phyloP scores from a whole-genome alignment of 2,888 invertebrate species.

The Dicyrtoma fusca region DNA sequence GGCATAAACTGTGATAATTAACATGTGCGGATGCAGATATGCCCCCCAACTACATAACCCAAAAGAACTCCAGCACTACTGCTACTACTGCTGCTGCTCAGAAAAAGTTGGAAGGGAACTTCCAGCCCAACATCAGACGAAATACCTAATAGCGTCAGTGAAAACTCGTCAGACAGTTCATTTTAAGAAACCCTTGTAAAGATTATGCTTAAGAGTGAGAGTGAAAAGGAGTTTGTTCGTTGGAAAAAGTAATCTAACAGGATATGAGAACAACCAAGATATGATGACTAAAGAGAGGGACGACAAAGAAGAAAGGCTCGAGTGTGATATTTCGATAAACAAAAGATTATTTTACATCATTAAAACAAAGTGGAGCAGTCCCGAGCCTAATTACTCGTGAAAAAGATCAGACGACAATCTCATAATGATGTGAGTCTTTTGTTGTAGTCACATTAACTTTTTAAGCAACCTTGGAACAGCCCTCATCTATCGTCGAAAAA shows the following conservation, averaged over 20 bases:
- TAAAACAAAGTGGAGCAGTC: constrained; percentile 50
- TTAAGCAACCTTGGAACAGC: constrained; percentile 20
- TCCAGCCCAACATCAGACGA: background rate
- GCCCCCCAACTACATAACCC: background rate
- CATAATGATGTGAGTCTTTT: constrained; percentile 48
- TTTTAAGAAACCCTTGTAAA: constrained; percentile 23
- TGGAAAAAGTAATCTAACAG: constrained; percentile 36
- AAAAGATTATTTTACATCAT: constrained; percentile 55
- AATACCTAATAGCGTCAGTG: too few relatives aligned
- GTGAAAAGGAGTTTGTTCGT: constrained; percentile 7
- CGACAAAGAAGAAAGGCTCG: constrained; percentile 36
- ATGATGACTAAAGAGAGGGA: constrained; percentile 5
- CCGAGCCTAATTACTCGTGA: constrained; percentile 57
- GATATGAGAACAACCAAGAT: constrained; percentile 33
- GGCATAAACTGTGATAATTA: too few relatives aligned
- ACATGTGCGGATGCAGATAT: too few relatives aligned
- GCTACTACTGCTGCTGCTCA: too few relatives aligned
- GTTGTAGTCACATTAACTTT: constrained; percentile 36
- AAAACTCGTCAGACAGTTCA: background rate
- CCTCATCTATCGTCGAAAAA: background rate
- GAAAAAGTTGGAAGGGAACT: background rate
- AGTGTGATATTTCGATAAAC: constrained; percentile 56
- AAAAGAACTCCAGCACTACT: constrained; percentile 7
- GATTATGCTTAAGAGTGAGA: constrained; percentile 15
- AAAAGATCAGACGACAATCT: constrained; percentile 55